Percentiles rank a stretch among this genome's conserved stretches.
Conservation (phyloP, 2,888 invertebrate species). For the Tridacna gigas region DNA sequence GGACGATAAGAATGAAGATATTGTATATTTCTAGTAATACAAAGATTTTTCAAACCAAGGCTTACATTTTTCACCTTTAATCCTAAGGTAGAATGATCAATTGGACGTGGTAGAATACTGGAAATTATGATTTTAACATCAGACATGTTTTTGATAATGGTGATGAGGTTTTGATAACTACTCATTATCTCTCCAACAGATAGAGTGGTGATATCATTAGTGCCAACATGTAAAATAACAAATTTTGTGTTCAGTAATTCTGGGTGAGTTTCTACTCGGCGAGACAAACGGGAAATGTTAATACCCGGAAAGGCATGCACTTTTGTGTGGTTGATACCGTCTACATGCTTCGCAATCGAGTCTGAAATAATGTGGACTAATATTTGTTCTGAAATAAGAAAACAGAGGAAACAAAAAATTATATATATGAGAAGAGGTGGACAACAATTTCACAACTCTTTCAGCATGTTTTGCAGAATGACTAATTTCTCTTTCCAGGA, state of each 20-base stretch:
- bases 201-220: neutral
- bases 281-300: neutral
- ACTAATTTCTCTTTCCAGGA: neutral
- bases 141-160: neutral
- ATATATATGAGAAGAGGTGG: neutral
- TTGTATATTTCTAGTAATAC: neutral
- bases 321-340: neutral
- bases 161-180: neutral
- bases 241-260: neutral
- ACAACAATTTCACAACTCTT: neutral
- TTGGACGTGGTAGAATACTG: neutral
- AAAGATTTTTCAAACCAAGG: neutral
- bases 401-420: neutral
- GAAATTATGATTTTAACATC: neutral
- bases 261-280: neutral
- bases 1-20: neutral
- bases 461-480: neutral
- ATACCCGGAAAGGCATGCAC: constrained; percentile 2
- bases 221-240: neutral
- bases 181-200: neutral
- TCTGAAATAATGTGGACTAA: neutral
- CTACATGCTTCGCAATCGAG: constrained; percentile 2
- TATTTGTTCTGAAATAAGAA: neutral
- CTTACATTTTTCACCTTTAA: neutral
- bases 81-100: neutral